These are phyloP conservation scores for Leptinotarsa rubiginosa DNA, from an alignment of 2,888 invertebrate genomes.

Conservation along the genomic window DNA sequence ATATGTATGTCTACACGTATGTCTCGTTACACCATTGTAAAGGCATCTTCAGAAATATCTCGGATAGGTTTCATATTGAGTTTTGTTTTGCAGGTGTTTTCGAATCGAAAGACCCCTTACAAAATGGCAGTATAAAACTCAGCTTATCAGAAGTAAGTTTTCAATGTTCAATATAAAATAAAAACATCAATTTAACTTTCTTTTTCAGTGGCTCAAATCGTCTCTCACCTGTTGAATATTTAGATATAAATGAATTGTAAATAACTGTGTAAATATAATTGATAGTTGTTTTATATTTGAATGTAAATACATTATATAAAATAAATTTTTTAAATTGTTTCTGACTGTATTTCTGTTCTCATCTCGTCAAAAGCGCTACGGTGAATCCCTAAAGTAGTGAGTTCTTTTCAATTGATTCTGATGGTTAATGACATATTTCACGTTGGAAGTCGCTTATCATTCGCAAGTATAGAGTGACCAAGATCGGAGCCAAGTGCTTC, in stretches of 20 bases:
- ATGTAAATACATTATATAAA: constrained; percentile 10
- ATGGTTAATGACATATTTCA: too few species aligned
- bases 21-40: too few species aligned
- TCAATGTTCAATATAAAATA: neutral
- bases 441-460: too few species aligned
- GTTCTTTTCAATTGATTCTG: too few species aligned
- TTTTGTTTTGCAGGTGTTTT: constrained; percentile 71
- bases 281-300: constrained; percentile 24
- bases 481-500: too few species aligned
- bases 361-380: neutral
- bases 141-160: constrained; percentile 80
- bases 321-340: neutral
- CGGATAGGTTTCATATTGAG: neutral
- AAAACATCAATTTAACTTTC: constrained; percentile 42
- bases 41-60: too few species aligned
- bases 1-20: too few species aligned
- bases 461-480: too few species aligned
- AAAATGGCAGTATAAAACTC: constrained; percentile 84
- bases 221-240: constrained; percentile 74
- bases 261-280: constrained; percentile 33
- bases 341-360: neutral
- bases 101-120: constrained; percentile 82
- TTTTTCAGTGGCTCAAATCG: constrained; percentile 81
- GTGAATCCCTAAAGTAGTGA: too few species aligned
- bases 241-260: constrained; percentile 29